Percentiles rank a stretch among this genome's conserved stretches.
Evolutionary conservation across 2,113 vertebrate species (phyloP).

Genomic region (Tragelaphus strepsiceros): DNA sequence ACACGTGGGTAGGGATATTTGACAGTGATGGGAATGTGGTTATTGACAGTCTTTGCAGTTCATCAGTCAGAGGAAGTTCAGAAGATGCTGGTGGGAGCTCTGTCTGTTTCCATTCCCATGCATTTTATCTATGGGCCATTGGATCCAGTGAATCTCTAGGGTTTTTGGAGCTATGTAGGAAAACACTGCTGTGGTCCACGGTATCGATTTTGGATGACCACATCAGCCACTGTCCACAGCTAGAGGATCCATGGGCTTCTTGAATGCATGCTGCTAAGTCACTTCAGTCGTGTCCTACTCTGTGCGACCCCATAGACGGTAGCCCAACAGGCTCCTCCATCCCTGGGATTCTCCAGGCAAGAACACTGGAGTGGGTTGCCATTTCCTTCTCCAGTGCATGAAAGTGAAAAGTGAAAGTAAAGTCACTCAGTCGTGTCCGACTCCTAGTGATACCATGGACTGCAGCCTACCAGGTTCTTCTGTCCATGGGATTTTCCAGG

Average conservation of each 20-base stretch:
- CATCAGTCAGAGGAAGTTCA: constrained; percentile 93
- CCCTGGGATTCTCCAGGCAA: too few relatives aligned
- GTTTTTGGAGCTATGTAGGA: not conserved
- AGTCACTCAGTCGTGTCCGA: too few relatives aligned
- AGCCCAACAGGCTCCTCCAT: too few relatives aligned
- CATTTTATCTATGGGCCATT: constrained; percentile 95
- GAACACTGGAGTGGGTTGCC: too few relatives aligned
- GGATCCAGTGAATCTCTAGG: constrained; percentile 85
- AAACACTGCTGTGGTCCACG: not conserved
- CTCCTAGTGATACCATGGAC: too few relatives aligned
- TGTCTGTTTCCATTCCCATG: constrained; percentile 88
- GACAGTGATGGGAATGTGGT: constrained; percentile 83
- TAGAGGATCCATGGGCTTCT: constrained; percentile 85
- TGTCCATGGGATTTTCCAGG: too few relatives aligned
- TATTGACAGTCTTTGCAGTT: constrained; percentile 89
- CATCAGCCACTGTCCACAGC: not conserved
- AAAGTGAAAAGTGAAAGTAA: too few relatives aligned
- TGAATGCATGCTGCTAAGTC: constrained; percentile 80
- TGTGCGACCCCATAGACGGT: too few relatives aligned
- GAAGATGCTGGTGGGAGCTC: constrained; percentile 91
- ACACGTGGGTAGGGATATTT: constrained; percentile 89
- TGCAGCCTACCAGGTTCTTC: too few relatives aligned
- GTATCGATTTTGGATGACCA: not conserved
- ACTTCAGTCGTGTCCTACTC: too few relatives aligned
- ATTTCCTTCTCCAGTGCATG: too few relatives aligned